Percentiles rank a stretch among this genome's conserved stretches.
Conservation (phyloP, 2,113 vertebrate genomes). For the Pollachius pollachius region DNA sequence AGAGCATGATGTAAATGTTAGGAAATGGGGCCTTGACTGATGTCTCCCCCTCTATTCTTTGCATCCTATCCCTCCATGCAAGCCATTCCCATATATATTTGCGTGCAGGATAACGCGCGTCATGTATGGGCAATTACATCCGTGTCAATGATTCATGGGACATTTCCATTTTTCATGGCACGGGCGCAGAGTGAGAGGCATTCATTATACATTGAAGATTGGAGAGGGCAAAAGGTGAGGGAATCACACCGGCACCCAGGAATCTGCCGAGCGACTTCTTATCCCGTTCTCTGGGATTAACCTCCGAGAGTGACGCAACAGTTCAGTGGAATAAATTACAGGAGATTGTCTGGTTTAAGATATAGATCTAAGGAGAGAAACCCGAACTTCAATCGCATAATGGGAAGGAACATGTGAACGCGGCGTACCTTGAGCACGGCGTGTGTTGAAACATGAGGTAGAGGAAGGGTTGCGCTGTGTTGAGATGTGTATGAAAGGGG, state of each 20-base stretch:
- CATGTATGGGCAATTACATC: conserved; percentile 64
- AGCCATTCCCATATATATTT: conserved; percentile 52
- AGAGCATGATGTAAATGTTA: background rate
- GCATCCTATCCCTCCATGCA: conserved; percentile 34
- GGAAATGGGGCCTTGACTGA: background rate
- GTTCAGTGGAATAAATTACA: no score
- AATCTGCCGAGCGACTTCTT: background rate
- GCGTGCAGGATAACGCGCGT: conserved; percentile 54
- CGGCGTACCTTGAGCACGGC: no score
- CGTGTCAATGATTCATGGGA: conserved; percentile 62
- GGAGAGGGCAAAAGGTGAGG: conserved; percentile 5
- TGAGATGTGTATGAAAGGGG: conserved; percentile 16
- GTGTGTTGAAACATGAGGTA: no score
- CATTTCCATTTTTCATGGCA: conserved; percentile 56
- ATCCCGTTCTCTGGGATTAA: no score
- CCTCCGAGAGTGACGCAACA: no score
- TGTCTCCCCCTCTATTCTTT: conserved; percentile 17
- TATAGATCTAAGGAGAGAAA: no score
- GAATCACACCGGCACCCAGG: background rate
- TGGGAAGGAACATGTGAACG: no score
- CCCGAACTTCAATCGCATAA: no score
- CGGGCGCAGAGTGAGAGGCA: conserved; percentile 24
- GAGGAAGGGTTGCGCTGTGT: conserved; percentile 17
- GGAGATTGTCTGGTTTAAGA: no score
- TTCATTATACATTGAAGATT: conserved; percentile 58